Percentiles rank a stretch among this genome's conserved stretches.
phyloP scores from a whole-genome alignment of 2,888 invertebrate genomes.

The Pecten maximus region DNA sequence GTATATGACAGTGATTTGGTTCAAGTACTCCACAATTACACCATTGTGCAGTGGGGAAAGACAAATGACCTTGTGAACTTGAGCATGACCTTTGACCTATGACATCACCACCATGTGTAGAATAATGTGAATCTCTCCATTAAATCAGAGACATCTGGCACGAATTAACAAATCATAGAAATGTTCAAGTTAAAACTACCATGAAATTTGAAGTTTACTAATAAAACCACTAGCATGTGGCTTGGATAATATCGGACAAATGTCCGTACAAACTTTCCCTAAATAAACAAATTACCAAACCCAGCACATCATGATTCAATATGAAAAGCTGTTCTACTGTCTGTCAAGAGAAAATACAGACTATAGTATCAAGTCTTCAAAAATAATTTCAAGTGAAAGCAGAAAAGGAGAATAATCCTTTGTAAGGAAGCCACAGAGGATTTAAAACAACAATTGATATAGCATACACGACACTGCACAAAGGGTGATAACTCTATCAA shows the following conservation, averaged over 20 bases:
- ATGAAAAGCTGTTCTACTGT: no score
- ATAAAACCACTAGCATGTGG: neutral
- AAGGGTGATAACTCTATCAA: no score
- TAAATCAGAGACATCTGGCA: neutral
- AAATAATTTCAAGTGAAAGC: neutral
- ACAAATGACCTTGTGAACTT: neutral
- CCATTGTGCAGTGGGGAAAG: neutral
- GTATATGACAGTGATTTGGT: neutral
- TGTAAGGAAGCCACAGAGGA: no score
- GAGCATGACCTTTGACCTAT: conserved; percentile 1
- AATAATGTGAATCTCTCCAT: neutral
- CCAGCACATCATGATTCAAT: no score
- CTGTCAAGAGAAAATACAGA: no score
- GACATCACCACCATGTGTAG: neutral
- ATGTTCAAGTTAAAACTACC: neutral
- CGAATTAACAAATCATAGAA: neutral
- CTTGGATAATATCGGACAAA: neutral
- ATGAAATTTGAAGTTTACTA: neutral
- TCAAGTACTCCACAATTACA: neutral
- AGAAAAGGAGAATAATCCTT: neutral
- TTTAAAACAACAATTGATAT: no score
- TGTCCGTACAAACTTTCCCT: neutral
- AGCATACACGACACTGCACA: no score
- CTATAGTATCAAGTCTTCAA: neutral
- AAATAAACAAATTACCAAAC: neutral